Evolutionary conservation across 2,113 vertebrate species (phyloP).

Genomic region (Nesogale talazaci): DNA sequence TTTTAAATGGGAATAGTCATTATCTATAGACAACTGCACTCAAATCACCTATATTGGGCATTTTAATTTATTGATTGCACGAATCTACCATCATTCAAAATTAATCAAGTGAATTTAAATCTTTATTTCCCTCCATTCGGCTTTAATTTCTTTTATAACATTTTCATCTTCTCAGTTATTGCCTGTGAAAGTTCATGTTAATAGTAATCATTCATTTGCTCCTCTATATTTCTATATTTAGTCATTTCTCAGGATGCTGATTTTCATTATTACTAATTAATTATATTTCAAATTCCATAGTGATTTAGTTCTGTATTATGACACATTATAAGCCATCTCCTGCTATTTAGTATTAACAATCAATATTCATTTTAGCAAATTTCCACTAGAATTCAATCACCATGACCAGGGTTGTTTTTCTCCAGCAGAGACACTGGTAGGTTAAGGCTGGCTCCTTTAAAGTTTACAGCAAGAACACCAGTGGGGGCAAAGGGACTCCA

Average conservation of each 20-base stretch:
- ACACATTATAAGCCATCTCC: background rate
- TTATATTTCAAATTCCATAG: background rate
- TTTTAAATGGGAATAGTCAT: background rate
- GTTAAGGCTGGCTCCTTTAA: background rate
- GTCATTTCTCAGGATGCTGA: background rate
- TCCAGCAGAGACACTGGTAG: background rate
- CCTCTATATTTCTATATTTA: conserved; percentile 13
- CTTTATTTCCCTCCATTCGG: background rate
- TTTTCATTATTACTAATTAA: conserved; percentile 3
- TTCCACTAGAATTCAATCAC: background rate
- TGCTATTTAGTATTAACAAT: background rate
- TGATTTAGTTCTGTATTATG: background rate
- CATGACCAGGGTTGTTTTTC: background rate
- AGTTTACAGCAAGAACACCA: background rate
- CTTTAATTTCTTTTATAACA: conserved; percentile 1
- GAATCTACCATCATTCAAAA: conserved; percentile 46
- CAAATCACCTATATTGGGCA: background rate
- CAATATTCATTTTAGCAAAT: conserved; percentile 21
- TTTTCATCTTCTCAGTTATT: background rate
- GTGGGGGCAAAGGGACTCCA: background rate
- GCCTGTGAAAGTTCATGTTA: background rate
- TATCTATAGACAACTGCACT: background rate
- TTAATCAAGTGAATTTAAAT: conserved; percentile 35
- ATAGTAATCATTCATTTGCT: background rate
- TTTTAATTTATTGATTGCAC: conserved; percentile 19